These are phyloP conservation scores for Dendrolimus houi DNA, from an alignment of 2,888 invertebrate genomes.

Conservation along the genomic window DNA sequence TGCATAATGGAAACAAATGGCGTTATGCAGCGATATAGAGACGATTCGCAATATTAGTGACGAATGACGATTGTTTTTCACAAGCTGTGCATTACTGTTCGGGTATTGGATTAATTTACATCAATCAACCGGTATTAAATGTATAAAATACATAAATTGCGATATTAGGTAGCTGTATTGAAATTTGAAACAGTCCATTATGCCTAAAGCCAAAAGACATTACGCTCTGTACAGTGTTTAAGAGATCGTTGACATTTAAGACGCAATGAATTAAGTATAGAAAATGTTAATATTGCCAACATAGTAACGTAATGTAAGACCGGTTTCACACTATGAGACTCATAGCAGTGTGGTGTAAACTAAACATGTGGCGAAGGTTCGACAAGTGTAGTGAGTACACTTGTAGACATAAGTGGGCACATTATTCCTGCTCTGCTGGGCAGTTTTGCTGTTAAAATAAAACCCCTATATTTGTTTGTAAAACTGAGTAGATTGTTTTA, in stretches of 20 bases:
- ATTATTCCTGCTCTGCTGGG: too few species aligned
- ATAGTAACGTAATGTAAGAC: slow-evolving; percentile 25
- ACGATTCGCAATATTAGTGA: too few species aligned
- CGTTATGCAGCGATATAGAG: not conserved
- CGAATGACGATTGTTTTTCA: too few species aligned
- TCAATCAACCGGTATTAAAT: too few species aligned
- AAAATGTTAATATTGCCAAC: slow-evolving; percentile 28
- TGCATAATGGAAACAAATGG: not conserved
- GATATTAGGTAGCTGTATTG: too few species aligned
- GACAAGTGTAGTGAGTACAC: slow-evolving; percentile 6
- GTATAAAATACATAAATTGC: too few species aligned
- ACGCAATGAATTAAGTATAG: slow-evolving; percentile 25
- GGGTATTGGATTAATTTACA: too few species aligned
- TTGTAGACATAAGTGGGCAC: slow-evolving; percentile 3
- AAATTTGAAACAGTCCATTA: too few species aligned
- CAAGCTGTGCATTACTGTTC: too few species aligned
- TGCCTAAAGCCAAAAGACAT: not conserved
- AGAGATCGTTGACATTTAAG: slow-evolving; percentile 37
- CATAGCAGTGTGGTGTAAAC: slow-evolving; percentile 1
- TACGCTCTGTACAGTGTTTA: not conserved
- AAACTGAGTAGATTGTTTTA: too few species aligned
- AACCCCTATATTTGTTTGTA: too few species aligned
- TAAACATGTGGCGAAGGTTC: not conserved
- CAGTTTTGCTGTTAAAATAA: too few species aligned
- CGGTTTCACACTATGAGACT: slow-evolving; percentile 22